phyloP scores from a whole-genome alignment of 2,888 invertebrate genomes.

The Drosophila monieri region DNA sequence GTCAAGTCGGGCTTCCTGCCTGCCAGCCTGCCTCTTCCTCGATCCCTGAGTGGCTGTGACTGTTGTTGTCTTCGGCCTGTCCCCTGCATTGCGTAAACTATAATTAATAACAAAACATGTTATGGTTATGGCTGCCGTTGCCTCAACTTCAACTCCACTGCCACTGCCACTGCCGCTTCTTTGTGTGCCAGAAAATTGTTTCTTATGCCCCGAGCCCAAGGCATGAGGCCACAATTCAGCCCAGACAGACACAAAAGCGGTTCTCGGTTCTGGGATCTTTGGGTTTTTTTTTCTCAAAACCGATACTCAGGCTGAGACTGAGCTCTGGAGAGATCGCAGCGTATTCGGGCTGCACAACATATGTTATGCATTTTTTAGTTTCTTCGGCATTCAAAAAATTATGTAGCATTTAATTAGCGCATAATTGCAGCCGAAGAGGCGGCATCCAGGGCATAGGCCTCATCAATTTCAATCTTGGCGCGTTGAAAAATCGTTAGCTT shows the following conservation, averaged over 20 bases:
- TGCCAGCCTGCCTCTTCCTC: slow-evolving; percentile 52
- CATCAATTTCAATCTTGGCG: slow-evolving; percentile 39
- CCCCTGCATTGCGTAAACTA: slow-evolving; percentile 76
- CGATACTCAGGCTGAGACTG: slow-evolving; percentile 5
- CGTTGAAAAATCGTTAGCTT: slow-evolving; percentile 28
- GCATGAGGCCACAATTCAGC: slow-evolving; percentile 53
- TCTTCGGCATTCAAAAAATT: slow-evolving; percentile 75
- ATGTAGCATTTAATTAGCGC: slow-evolving; percentile 81
- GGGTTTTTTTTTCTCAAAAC: slow-evolving; percentile 19
- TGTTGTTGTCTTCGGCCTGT: slow-evolving; percentile 74
- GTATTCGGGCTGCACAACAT: slow-evolving; percentile 63
- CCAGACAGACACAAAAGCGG: slow-evolving; percentile 38
- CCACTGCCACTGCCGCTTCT: slow-evolving; percentile 56
- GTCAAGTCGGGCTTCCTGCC: slow-evolving; percentile 58
- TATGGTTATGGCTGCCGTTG: slow-evolving; percentile 73
- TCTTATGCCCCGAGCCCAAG: slow-evolving; percentile 62
- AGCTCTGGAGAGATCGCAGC: slow-evolving; percentile 9
- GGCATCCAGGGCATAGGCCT: slow-evolving; percentile 13
- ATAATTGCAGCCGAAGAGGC: slow-evolving; percentile 64
- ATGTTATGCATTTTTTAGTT: slow-evolving; percentile 78
- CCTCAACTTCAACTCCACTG: slow-evolving; percentile 10
- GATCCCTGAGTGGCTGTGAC: slow-evolving; percentile 58
- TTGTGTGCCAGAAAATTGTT: slow-evolving; percentile 60
- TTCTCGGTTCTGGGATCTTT: slow-evolving; percentile 19
- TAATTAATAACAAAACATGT: slow-evolving; percentile 80